Conservation (phyloP, 2,888 invertebrate genomes). For the Oasisia sp. region DNA sequence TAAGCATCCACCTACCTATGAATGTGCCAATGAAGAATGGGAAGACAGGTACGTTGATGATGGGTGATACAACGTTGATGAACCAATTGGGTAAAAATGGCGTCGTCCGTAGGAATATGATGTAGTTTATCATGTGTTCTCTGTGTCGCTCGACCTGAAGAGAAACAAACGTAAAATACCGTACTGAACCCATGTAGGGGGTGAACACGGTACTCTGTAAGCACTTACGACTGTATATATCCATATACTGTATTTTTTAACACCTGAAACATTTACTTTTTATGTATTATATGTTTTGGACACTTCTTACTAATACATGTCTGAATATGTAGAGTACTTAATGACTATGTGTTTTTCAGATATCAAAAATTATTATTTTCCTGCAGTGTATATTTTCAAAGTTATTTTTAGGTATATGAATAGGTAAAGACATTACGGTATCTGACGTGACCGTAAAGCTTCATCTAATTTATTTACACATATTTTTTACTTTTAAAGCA, state of each 20-base stretch:
- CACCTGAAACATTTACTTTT: too few species aligned
- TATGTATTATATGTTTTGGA: too few species aligned
- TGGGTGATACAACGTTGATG: constrained; percentile 94
- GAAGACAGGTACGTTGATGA: constrained; percentile 91
- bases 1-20: constrained; percentile 74
- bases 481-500: neutral
- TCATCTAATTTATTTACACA: neutral
- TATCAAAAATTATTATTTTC: too few species aligned
- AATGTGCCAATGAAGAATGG: constrained; percentile 97
- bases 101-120: constrained; percentile 95
- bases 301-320: too few species aligned
- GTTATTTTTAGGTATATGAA: too few species aligned
- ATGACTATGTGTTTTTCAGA: too few species aligned
- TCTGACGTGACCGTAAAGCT: neutral
- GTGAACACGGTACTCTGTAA: neutral
- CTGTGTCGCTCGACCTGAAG: constrained; percentile 75
- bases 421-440: too few species aligned
- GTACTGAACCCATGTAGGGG: neutral
- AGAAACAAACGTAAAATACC: constrained; percentile 25
- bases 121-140: constrained; percentile 92
- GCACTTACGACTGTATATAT: too few species aligned
- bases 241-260: too few species aligned
- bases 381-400: too few species aligned
- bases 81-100: constrained; percentile 99
- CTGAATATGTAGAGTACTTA: too few species aligned